phyloP scores from a whole-genome alignment of 1,140 invertebrate species.

The Ctenoplectra terminalis region DNA sequence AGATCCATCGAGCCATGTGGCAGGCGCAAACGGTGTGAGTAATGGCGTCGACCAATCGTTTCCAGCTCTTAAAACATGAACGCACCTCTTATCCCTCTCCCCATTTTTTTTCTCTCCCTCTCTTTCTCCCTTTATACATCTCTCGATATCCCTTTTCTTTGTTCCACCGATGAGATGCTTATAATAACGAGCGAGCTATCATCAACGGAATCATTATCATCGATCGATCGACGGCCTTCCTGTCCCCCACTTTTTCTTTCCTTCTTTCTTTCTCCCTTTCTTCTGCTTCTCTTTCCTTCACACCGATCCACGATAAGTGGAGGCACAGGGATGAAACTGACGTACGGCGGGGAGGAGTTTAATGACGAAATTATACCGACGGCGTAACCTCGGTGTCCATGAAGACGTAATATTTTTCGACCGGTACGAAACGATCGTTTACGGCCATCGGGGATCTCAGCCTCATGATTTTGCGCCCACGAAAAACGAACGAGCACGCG shows the following conservation, averaged over 20 bases:
- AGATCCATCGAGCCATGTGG: conserved; percentile 76
- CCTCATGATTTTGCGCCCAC: conserved; percentile 22
- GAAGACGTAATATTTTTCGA: conserved; percentile 66
- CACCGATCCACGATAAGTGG: conserved; percentile 30
- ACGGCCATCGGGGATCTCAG: conserved; percentile 1
- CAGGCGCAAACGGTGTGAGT: conserved; percentile 77
- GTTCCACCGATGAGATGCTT: conserved; percentile 27
- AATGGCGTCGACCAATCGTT: conserved; percentile 77
- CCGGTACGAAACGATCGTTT: conserved; percentile 43
- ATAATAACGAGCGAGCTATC: conserved; percentile 73
- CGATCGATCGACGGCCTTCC: conserved; percentile 56
- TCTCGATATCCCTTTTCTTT: neutral
- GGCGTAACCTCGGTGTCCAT: conserved; percentile 55
- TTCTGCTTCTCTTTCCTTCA: conserved; percentile 21
- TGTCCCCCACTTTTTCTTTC: conserved; percentile 32
- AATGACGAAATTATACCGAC: conserved; percentile 77
- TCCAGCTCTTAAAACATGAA: conserved; percentile 72
- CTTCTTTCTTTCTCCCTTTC: neutral
- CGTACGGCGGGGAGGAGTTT: conserved; percentile 35
- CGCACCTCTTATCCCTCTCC: conserved; percentile 49
- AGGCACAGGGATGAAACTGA: conserved; percentile 25
- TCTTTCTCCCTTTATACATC: neutral
- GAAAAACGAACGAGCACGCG: conserved; percentile 43
- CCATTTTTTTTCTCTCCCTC: conserved; percentile 27
- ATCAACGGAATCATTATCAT: conserved; percentile 77